Evolutionary conservation across 2,888 invertebrate genomes (phyloP).

Genomic region (Cryptocephalus moraei): DNA sequence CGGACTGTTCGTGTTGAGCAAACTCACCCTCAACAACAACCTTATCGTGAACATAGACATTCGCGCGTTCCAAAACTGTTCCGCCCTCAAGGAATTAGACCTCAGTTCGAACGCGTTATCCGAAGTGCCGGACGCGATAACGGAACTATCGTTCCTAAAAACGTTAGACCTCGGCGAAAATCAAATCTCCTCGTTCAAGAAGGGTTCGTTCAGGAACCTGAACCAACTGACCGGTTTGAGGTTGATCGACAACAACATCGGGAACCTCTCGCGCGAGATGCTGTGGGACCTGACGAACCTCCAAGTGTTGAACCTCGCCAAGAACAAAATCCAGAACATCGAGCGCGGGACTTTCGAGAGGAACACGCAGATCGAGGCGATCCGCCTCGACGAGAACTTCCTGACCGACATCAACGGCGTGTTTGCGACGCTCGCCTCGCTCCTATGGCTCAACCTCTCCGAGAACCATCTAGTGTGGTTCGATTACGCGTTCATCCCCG

Average conservation of each 20-base stretch:
- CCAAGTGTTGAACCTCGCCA: slow-evolving; percentile 79
- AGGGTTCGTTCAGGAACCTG: slow-evolving; percentile 76
- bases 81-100: slow-evolving; percentile 79
- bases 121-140: slow-evolving; percentile 72
- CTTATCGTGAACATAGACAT: slow-evolving; percentile 67
- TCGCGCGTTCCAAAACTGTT: slow-evolving; percentile 79
- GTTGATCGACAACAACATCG: slow-evolving; percentile 82
- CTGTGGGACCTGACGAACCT: slow-evolving; percentile 76
- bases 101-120: slow-evolving; percentile 77
- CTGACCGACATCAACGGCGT: slow-evolving; percentile 84
- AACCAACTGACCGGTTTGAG: slow-evolving; percentile 79
- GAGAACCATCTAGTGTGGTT: slow-evolving; percentile 90
- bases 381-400: slow-evolving; percentile 80
- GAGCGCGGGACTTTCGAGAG: slow-evolving; percentile 76
- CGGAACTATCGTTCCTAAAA: slow-evolving; percentile 72
- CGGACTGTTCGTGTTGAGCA: slow-evolving; percentile 72
- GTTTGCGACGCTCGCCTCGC: slow-evolving; percentile 72
- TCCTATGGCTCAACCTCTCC: slow-evolving; percentile 80
- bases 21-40: slow-evolving; percentile 79
- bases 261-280: slow-evolving; percentile 75
- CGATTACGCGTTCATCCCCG: slow-evolving; percentile 85
- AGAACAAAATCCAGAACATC: slow-evolving; percentile 79
- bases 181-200: slow-evolving; percentile 71
- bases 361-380: slow-evolving; percentile 73
- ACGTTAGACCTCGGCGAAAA: slow-evolving; percentile 89